phyloP scores from a whole-genome alignment of 2,797 vertebrate genomes.

The Sebastes kiyomatsui region DNA sequence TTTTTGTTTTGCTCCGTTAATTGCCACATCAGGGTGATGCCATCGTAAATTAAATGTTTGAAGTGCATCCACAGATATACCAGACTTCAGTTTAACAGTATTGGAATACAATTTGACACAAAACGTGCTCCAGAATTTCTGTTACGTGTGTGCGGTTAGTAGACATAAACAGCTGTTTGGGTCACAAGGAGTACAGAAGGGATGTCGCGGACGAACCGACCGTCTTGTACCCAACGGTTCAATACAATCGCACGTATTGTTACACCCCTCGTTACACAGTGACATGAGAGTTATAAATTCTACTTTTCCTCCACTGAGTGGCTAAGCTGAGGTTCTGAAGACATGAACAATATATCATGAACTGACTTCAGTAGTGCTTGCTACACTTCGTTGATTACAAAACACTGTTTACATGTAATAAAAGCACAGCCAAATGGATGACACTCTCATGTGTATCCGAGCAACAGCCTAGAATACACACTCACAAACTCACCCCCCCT shows the following conservation, averaged over 20 bases:
- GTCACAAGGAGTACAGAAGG: too few relatives aligned
- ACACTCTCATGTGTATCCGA: slow-evolving; percentile 26
- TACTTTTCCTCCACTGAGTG: neutral
- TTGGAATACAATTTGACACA: too few relatives aligned
- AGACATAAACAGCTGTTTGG: too few relatives aligned
- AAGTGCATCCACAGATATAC: too few relatives aligned
- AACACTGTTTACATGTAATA: slow-evolving; percentile 50
- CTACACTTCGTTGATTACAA: slow-evolving; percentile 26
- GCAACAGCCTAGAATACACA: slow-evolving; percentile 46
- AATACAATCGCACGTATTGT: neutral
- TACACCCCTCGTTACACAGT: neutral
- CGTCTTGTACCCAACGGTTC: neutral
- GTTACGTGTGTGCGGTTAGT: too few relatives aligned
- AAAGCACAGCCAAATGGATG: neutral
- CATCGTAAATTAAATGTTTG: too few relatives aligned
- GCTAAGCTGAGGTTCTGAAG: neutral
- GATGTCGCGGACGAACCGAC: neutral
- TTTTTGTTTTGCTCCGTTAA: too few relatives aligned
- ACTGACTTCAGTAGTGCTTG: neutral
- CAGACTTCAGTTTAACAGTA: too few relatives aligned
- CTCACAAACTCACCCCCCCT: neutral
- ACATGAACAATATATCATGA: neutral
- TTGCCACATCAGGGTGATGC: too few relatives aligned
- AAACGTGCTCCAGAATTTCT: too few relatives aligned
- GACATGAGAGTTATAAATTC: neutral